These are phyloP conservation scores for Enteromius thamalakanensis DNA, from an alignment of 2,797 vertebrate genomes.

Conservation along the genomic window DNA sequence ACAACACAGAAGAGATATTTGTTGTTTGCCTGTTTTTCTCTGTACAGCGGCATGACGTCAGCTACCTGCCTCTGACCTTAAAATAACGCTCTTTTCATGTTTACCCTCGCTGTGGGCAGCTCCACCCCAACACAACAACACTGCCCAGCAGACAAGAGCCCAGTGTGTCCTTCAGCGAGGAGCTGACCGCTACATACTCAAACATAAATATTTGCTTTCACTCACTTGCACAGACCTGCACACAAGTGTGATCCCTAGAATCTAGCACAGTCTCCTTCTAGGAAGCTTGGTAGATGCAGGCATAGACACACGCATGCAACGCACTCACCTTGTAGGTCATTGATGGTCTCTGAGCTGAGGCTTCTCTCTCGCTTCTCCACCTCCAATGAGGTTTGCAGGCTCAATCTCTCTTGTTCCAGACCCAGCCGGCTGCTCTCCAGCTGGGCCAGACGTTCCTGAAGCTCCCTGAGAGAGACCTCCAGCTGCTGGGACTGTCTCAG, in stretches of 20 bases:
- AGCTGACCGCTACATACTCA: conserved; percentile 29
- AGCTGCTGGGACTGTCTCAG: conserved; percentile 90
- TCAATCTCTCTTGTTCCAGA: conserved; percentile 89
- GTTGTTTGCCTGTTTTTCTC: background rate
- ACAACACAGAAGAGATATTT: background rate
- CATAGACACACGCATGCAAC: conserved; percentile 3
- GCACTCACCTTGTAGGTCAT: conserved; percentile 90
- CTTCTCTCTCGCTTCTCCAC: conserved; percentile 84
- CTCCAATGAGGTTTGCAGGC: conserved; percentile 87
- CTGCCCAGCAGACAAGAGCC: conserved; percentile 50
- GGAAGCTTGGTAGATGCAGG: background rate
- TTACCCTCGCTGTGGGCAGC: conserved; percentile 60
- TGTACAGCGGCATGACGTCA: conserved; percentile 52
- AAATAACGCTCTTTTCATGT: conserved; percentile 54
- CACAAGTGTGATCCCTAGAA: conserved; percentile 20
- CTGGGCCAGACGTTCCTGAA: conserved; percentile 85
- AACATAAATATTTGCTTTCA: conserved; percentile 18
- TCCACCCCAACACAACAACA: conserved; percentile 62
- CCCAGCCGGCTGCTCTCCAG: conserved; percentile 87
- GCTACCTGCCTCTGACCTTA: conserved; percentile 39
- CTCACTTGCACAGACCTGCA: conserved; percentile 25
- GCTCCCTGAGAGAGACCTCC: conserved; percentile 86
- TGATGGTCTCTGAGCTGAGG: conserved; percentile 86
- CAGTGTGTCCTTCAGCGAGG: conserved; percentile 48
- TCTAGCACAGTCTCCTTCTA: conserved; percentile 7